Base-by-base conservation (phyloP, 1,140 invertebrate genomes). In the Drosophila orosa region DNA sequence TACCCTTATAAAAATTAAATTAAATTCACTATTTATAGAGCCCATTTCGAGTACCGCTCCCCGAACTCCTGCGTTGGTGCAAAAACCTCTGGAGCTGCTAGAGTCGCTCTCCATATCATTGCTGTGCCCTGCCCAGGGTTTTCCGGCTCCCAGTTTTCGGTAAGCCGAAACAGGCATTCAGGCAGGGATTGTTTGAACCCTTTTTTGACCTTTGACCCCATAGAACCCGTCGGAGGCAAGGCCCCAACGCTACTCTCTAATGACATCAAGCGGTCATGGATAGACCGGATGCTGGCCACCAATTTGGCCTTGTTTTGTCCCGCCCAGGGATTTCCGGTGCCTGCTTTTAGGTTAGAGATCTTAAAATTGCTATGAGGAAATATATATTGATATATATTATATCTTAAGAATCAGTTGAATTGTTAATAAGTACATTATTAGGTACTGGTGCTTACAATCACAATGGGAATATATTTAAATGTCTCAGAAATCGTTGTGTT, bases 171-270 rank as follows among this genome's bases (percentile, higher is more conserved):
- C n/a, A 3, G 54, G 31, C 63, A 75, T 66, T 74, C 94, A 58
- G 50, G 44, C 9, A 17, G n/a, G 9, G 3, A 40, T 12, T n/a
- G 6, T 13, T n/a, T 9, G 5, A 29, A 19, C 25, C 12, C 8
- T 19, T 10, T 9, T n/a, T 3, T 39, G 37, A n/a, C n/a, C 12
- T 57, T 48, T 45, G 15, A 4, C 13, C 40, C 24, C 39, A 55
- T 93, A 95, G 95, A 96, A 91, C 95, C 95, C 19, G 93, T 95
- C 80, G 95, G 95, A 78, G 95, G 94, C 84, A 94, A 94, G 87
- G 93, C 94, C 62, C 95, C 95, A 31, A 95, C 94, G 37, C 94
- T 96, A 92, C 78, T 90, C 6, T 94, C 95, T 15, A 94, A 93
- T 68, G 94, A 95, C 77, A 80, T 80, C 93, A 93, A 94, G 94